Percentiles rank a stretch among this genome's conserved stretches.
These are phyloP conservation scores for Percina caprodes DNA, from an alignment of 2,113 vertebrate species.

Conservation along the genomic window DNA sequence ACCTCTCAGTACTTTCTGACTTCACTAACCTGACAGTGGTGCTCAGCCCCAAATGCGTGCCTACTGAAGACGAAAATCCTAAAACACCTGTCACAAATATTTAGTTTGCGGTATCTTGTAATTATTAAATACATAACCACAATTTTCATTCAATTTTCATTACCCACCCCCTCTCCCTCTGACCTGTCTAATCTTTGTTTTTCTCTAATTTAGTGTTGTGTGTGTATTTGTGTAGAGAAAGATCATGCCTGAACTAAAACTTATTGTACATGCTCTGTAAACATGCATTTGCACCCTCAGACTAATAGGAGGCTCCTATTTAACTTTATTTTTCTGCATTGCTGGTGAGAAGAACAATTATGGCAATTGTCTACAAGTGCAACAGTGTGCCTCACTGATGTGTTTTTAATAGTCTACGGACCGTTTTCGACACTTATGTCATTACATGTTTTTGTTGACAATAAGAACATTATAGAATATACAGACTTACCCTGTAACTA, in stretches of 20 bases:
- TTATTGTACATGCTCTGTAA: background rate
- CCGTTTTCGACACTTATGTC: no score
- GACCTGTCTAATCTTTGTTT: no score
- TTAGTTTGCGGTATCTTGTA: background rate
- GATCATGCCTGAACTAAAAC: background rate
- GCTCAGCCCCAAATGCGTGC: background rate
- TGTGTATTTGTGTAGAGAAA: background rate
- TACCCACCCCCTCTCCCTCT: no score
- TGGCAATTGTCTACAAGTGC: no score
- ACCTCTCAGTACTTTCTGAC: background rate
- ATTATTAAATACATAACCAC: background rate
- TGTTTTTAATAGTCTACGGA: no score
- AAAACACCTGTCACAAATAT: background rate
- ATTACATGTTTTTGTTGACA: conserved; percentile 18
- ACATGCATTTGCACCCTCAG: background rate
- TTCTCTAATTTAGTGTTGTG: background rate
- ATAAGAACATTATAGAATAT: conserved; percentile 3
- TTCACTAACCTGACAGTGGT: background rate
- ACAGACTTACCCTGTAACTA: conserved; percentile 1
- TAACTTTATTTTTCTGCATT: background rate
- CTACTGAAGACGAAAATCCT: background rate
- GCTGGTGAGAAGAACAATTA: no score
- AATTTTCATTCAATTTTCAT: background rate
- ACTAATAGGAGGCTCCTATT: background rate
- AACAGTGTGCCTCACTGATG: no score